Base-by-base conservation (phyloP, 2,113 vertebrate species). In the Sterna hirundo region DNA sequence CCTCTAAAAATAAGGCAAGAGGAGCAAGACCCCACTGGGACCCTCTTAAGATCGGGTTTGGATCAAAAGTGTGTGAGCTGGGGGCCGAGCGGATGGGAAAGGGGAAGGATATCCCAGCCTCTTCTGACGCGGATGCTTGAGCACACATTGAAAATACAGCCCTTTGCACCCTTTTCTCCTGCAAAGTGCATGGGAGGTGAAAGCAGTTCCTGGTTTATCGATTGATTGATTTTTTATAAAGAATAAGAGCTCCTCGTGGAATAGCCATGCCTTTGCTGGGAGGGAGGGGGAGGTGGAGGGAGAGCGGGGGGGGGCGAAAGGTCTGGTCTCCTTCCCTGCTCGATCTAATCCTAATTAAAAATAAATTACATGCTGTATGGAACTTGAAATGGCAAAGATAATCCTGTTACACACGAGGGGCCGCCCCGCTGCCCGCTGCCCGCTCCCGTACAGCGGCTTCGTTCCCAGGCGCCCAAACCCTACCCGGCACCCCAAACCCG, bases 281-380 rank as follows among this genome's bases (percentile, higher is more conserved):
- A 44, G 58, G 22, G 25, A 60, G 54, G 52, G 17, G n/a, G 42
- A 15, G 27, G 9, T 6, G 34, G 32, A 46, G 5, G 12, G 16
- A 40, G 40, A 5, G 12, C 6, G 20, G 40, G 46, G 36, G 5
- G 11, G 26, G 77, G 92, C 83, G 6, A 17, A 83, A 96, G 94
- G 95, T 93, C 96, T 93, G 77, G 76, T 95, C 95, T 93, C 93
- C 90, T 96, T 97, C 94, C 94, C 96, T 94, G 88, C 91, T 93
- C 95, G 89, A 95, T 96, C 96, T 98, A 98, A 98, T 98, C 98
- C 98, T 98, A 98, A 98, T 98, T 98, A 98, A 98, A 98, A 98
- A 98, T 98, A 98, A 98, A 98, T 98, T 97, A 98, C 98, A 98
- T 97, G 97, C 97, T 93, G 96, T 78, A 97, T 93, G 95, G 97